Base-by-base conservation (phyloP, 2,797 vertebrate genomes). In the Taeniopygia guttata region DNA sequence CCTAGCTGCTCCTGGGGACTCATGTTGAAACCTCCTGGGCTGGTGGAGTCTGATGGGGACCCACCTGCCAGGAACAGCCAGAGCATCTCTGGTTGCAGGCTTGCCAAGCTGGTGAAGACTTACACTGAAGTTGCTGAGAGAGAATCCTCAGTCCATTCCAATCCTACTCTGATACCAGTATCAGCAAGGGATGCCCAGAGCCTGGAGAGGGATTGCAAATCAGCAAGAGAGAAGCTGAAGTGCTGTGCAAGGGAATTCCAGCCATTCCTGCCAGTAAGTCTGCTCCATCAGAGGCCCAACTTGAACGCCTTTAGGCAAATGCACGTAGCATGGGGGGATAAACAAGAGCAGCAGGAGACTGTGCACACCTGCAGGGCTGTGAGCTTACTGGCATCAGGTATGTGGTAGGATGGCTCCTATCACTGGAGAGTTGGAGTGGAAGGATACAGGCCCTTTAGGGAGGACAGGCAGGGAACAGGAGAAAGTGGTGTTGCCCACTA, bases 11-110 rank as follows among this genome's bases (percentile, higher is more conserved):
- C 13, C 34, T 54, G 40, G 34, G 16, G 40, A 66, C 26, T 66
- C 16, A 10, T 0, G 0, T 0, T 66, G 40, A 52, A 52, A 84
- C 46, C 11, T 40, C 16, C 30, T 48, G 59, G n/a, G 26, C 14
- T 58, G n/a, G 69, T 2, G 0, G 27, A 56, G 23, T 40, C 56
- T 77, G 51, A 58, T 16, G 45, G 30, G 38, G 9, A 13, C 29
- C 27, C 25, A 46, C 16, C 38, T 64, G 21, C 38, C 45, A 72
- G 38, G 18, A 64, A 52, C 0, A 0, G 56, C 49, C 45, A 89
- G 16, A 63, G 20, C 22, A 66, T 15, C 34, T 66, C 52, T n/a
- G 34, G 26, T 36, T 59, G 59, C 46, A 59, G 26, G 30, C 30
- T 54, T 66, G 52, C 22, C 52, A 52, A 54, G 26, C 46, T 66